Evolutionary conservation across 2,113 vertebrate genomes (phyloP), one percentile per base, ranked within the genome.

Genomic region (Tricholaema leucomelas): DNA sequence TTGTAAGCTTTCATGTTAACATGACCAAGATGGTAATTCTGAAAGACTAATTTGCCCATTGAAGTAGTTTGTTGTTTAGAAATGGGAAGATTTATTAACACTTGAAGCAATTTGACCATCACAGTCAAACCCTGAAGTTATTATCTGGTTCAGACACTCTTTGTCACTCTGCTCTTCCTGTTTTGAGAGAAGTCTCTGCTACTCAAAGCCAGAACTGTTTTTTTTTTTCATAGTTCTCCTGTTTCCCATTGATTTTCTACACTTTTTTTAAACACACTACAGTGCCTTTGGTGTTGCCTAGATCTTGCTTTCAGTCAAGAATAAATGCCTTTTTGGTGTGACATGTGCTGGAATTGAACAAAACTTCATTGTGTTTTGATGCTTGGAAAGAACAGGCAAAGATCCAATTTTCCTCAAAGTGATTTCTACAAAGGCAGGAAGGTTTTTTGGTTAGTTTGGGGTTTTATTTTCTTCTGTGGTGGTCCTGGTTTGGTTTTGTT

Each of bases 361-460:
- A 67, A 48, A n/a, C 8, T 76, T 66, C 0, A 1, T 77, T 65
- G 16, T 80, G 9, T 81, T 83, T n/a, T 9, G 4, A 10, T 74
- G 6, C 33, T 80, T 76, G 31, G 30, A 80, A 87, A 90, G 21
- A 30, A 42, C 4, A 24, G 30, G 17, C 3, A 59, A 69, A 54
- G 48, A 64, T 10, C 5, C 2, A 12, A 0, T 77, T 74, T 80
- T 75, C 13, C 10, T 18, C 5, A n/a, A 13, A 70, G 6, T 5
- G 6, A 36, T 64, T 71, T 4, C 86, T 16, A 18, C 36, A 55
- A 73, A 24, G 17, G 30, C 64, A 18, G 33, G n/a, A 38, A 4
- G 1, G 35, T 15, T 25, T 4, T 56, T 44, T 46, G 1, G 0
- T 87, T 72, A 12, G 2, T 27, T 65, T 2, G 15, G 10, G 8